phyloP scores from a whole-genome alignment of 2,797 vertebrate genomes.

The Eulemur coronatus region DNA sequence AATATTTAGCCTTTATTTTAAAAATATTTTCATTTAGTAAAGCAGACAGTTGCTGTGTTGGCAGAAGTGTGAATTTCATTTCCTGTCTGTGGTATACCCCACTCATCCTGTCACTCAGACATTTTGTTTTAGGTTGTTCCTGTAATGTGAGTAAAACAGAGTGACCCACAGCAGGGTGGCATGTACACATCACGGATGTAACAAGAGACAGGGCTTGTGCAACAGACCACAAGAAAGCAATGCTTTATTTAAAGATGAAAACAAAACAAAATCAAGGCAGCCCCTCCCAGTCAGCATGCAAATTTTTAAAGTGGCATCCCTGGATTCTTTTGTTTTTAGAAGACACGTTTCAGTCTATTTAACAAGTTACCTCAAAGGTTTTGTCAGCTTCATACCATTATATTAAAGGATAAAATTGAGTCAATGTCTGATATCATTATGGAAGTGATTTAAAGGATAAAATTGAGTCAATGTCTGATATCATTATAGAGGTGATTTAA shows the following conservation, averaged over 20 bases:
- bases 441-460: slow-evolving; percentile 47
- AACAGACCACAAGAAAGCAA: slow-evolving; percentile 49
- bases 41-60: slow-evolving; percentile 69
- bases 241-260: slow-evolving; percentile 75
- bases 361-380: slow-evolving; percentile 22
- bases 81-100: slow-evolving; percentile 76
- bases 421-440: not conserved
- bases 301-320: slow-evolving; percentile 45
- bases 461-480: slow-evolving; percentile 37
- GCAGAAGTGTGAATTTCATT: slow-evolving; percentile 78
- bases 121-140: slow-evolving; percentile 79
- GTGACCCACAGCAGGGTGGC: slow-evolving; percentile 61
- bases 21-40: slow-evolving; percentile 63
- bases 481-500: slow-evolving; percentile 33
- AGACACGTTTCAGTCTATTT: not conserved
- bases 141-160: slow-evolving; percentile 61
- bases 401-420: slow-evolving; percentile 63
- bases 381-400: slow-evolving; percentile 6
- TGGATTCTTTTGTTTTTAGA: slow-evolving; percentile 50
- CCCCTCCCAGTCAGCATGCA: slow-evolving; percentile 35
- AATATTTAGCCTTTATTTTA: slow-evolving; percentile 54
- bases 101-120: slow-evolving; percentile 79
- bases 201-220: slow-evolving; percentile 67
- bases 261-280: slow-evolving; percentile 70
- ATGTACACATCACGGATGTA: slow-evolving; percentile 69